These are phyloP conservation scores for Malaclemys terrapin DNA, from an alignment of 2,113 vertebrate species.

Conservation along the genomic window DNA sequence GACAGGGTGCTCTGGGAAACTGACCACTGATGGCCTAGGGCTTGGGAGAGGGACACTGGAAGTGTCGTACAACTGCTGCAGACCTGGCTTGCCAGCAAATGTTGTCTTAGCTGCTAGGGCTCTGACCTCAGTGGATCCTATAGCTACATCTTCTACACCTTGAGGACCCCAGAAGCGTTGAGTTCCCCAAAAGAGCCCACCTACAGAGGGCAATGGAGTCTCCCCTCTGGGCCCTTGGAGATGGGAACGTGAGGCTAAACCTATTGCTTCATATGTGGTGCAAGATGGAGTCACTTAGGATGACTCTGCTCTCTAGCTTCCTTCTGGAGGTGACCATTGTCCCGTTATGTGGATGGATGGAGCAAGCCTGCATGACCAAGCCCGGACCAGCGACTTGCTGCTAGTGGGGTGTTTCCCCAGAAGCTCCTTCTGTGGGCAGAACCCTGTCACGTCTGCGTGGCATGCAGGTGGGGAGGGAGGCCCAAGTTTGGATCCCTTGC, in stretches of 20 bases:
- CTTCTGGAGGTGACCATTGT: neutral
- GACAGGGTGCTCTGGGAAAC: neutral
- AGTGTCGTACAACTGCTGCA: neutral
- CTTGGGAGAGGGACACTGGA: too few species aligned
- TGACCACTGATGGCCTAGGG: neutral
- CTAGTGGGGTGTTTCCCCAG: neutral
- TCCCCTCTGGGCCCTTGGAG: neutral
- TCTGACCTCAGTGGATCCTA: neutral
- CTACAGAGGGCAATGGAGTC: neutral
- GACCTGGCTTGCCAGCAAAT: neutral
- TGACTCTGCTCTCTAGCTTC: neutral
- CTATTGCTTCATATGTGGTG: neutral
- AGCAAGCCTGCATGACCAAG: neutral
- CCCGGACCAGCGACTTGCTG: neutral
- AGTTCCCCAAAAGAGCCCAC: neutral
- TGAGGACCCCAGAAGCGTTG: neutral
- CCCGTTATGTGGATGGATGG: neutral
- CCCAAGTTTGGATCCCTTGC: neutral
- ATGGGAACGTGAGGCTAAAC: neutral
- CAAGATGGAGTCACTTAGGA: neutral
- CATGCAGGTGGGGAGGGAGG: neutral
- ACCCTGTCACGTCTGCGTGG: neutral
- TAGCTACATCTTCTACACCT: neutral
- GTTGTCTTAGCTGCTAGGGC: neutral
- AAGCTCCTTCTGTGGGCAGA: neutral